Conservation (phyloP, 2,113 vertebrate species). For the Cavia porcellus region DNA sequence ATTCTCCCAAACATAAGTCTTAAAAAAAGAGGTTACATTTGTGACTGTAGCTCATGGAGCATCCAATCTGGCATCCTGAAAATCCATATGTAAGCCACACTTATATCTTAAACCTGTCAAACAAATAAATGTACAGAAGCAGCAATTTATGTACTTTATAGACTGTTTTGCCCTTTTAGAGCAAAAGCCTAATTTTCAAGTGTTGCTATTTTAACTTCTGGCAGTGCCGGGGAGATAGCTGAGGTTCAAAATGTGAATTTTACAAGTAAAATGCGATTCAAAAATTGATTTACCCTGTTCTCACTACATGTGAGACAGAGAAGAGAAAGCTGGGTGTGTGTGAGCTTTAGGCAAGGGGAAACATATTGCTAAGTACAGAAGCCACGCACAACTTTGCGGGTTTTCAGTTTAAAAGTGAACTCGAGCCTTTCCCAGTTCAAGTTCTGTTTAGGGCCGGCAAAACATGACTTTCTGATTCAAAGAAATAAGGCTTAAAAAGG, state of each 20-base stretch:
- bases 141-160: conserved; percentile 86
- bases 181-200: conserved; percentile 87
- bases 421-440: conserved; percentile 86
- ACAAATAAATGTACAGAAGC: conserved; percentile 85
- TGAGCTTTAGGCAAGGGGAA: conserved; percentile 82
- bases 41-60: conserved; percentile 83
- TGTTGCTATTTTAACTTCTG: conserved; percentile 88
- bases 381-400: conserved; percentile 85
- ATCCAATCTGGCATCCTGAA: conserved; percentile 85
- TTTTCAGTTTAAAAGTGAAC: conserved; percentile 86
- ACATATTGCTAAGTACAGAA: conserved; percentile 87
- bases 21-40: conserved; percentile 84
- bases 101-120: conserved; percentile 83
- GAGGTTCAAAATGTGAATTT: conserved; percentile 87
- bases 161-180: conserved; percentile 87
- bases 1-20: conserved; percentile 83
- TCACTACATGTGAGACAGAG: conserved; percentile 86
- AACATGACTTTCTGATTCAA: conserved; percentile 86
- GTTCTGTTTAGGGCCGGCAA: conserved; percentile 85
- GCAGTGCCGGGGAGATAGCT: conserved; percentile 84
- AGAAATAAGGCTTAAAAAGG: conserved; percentile 86
- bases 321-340: conserved; percentile 84
- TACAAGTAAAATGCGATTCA: conserved; percentile 87
- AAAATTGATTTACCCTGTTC: conserved; percentile 86
- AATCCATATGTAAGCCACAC: conserved; percentile 85